A percentile compares a stretch with the other conserved stretches of the same genome.
Conservation (phyloP, 1,140 invertebrate genomes). For the Colletes gigas region DNA sequence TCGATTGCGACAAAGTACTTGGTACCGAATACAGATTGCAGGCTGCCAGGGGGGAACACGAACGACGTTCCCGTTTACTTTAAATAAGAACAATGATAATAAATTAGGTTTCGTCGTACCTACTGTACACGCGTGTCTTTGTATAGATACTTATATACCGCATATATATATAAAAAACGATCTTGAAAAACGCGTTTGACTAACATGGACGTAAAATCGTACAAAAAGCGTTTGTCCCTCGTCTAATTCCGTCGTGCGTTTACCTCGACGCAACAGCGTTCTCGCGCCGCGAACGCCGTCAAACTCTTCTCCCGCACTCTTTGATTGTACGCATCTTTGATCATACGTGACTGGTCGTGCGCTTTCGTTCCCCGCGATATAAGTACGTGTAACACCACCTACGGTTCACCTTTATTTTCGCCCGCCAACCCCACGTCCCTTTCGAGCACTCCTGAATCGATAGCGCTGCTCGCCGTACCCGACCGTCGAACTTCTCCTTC, state of each 20-base stretch:
- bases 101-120: slow-evolving; percentile 54
- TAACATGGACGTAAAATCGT: slow-evolving; percentile 74
- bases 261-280: slow-evolving; percentile 7
- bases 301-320: slow-evolving; percentile 52
- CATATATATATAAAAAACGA: slow-evolving; percentile 64
- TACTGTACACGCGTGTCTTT: slow-evolving; percentile 56
- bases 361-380: slow-evolving; percentile 50
- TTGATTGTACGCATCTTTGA: slow-evolving; percentile 72
- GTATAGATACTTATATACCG: slow-evolving; percentile 48
- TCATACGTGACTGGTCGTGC: slow-evolving; percentile 55
- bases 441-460: background rate
- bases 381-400: slow-evolving; percentile 58
- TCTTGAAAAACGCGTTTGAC: slow-evolving; percentile 62
- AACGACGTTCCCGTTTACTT: background rate
- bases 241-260: slow-evolving; percentile 29
- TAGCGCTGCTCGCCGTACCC: too few relatives aligned
- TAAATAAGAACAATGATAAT: slow-evolving; percentile 61
- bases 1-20: slow-evolving; percentile 38
- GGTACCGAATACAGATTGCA: slow-evolving; percentile 38
- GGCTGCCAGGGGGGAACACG: background rate
- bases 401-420: slow-evolving; percentile 51
- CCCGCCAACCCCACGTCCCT: slow-evolving; percentile 4
- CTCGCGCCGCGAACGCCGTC: slow-evolving; percentile 1
- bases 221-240: slow-evolving; percentile 69
- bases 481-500: too few relatives aligned